Evolutionary conservation across 2,888 invertebrate species (phyloP).

Genomic region (Zhengitettix transpicula): DNA sequence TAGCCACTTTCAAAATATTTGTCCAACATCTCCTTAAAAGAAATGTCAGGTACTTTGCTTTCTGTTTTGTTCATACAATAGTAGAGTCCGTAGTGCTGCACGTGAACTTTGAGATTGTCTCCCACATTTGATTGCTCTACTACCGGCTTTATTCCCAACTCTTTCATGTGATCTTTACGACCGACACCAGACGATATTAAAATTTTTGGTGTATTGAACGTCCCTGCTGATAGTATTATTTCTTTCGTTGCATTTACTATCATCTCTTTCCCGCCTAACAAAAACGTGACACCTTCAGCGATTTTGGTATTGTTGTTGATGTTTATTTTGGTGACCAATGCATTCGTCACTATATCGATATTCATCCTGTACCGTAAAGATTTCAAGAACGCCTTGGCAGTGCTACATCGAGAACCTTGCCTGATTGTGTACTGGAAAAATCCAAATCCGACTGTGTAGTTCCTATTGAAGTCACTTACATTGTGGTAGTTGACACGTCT

Average conservation of each 20-base stretch:
- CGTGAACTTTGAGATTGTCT: slow-evolving; percentile 29
- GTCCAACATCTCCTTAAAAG: no score
- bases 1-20: neutral
- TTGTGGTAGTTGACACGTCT: no score
- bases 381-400: slow-evolving; percentile 45
- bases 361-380: slow-evolving; percentile 42
- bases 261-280: slow-evolving; percentile 28
- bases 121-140: slow-evolving; percentile 16
- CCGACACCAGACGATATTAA: slow-evolving; percentile 42
- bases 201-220: slow-evolving; percentile 41
- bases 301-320: slow-evolving; percentile 41
- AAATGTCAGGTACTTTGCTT: neutral
- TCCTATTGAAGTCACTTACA: neutral
- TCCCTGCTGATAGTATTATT: slow-evolving; percentile 34
- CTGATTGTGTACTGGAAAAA: slow-evolving; percentile 22
- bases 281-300: slow-evolving; percentile 51
- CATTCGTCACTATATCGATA: slow-evolving; percentile 45
- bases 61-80: neutral
- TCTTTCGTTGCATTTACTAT: slow-evolving; percentile 25
- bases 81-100: slow-evolving; percentile 2
- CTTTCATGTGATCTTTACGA: slow-evolving; percentile 23
- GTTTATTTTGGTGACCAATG: slow-evolving; percentile 43
- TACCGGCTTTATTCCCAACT: slow-evolving; percentile 18
- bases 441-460: neutral
- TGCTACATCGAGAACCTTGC: slow-evolving; percentile 29